A percentile compares a stretch with the other conserved stretches of the same genome.
Conservation (phyloP, 2,113 vertebrate genomes). For the Damaliscus lunatus region DNA sequence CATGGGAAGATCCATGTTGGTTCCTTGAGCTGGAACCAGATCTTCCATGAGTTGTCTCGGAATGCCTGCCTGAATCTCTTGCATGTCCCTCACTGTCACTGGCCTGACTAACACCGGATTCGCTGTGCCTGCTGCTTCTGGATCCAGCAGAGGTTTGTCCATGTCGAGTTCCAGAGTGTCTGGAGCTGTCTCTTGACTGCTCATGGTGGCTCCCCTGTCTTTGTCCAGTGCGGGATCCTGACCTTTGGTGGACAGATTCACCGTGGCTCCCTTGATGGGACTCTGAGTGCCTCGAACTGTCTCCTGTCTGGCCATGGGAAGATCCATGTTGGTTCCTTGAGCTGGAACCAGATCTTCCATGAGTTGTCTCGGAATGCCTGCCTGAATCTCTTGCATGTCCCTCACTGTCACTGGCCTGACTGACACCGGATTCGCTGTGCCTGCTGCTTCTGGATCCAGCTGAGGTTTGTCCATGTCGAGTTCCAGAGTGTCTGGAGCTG, state of each 20-base stretch:
- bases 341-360: rapidly evolving
- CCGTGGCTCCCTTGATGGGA: rapidly evolving
- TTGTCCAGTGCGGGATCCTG: too few species aligned
- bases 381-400: not conserved
- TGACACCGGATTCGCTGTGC: too few species aligned
- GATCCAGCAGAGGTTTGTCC: too few species aligned
- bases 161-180: too few species aligned
- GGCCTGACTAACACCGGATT: not conserved
- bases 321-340: rapidly evolving
- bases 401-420: too few species aligned
- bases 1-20: not conserved
- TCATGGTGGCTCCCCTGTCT: too few species aligned
- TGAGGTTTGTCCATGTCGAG: too few species aligned
- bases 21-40: rapidly evolving
- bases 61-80: rapidly evolving
- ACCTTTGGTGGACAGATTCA: too few species aligned
- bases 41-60: rapidly evolving
- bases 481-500: too few species aligned
- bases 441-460: too few species aligned
- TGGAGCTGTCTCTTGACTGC: too few species aligned
- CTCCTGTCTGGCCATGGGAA: rapidly evolving
- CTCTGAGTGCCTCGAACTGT: not conserved
- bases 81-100: not conserved
- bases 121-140: rapidly evolving
- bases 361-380: not conserved